Evolutionary conservation across 30 jellyfish, hydroid and myxozoan species (phyloP).

Genomic region (Pseudorhiza aurosa): DNA sequence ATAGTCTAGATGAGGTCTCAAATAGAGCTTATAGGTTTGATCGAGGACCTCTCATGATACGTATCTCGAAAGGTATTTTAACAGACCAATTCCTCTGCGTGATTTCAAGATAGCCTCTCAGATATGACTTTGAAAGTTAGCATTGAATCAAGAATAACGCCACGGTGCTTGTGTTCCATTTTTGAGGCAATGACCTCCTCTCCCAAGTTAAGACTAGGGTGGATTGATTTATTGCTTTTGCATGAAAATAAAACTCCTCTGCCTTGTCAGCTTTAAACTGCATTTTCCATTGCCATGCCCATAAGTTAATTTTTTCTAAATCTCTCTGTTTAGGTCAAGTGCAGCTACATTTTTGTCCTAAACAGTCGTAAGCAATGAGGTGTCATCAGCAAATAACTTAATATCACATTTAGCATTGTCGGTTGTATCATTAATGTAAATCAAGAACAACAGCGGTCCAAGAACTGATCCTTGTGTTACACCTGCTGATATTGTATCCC

Average conservation of each 20-base stretch:
- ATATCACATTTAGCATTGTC: constrained; percentile 23
- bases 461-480: constrained; percentile 54
- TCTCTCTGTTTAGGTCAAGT: constrained; percentile 38
- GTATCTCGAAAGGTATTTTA: constrained; percentile 13
- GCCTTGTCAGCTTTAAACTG: constrained; percentile 29
- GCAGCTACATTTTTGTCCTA: constrained; percentile 37
- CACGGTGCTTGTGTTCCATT: constrained; percentile 18
- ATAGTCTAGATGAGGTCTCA: constrained; percentile 1
- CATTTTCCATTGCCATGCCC: constrained; percentile 63
- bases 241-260: constrained; percentile 4
- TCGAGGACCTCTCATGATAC: constrained; percentile 51
- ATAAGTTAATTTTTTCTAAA: constrained; percentile 23
- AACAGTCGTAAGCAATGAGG: constrained; percentile 31
- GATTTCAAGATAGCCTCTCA: constrained; percentile 18
- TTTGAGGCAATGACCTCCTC: constrained; percentile 10
- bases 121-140: constrained; percentile 17
- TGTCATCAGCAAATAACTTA: constrained; percentile 52
- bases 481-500: constrained; percentile 48
- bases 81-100: constrained; percentile 14
- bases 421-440: constrained; percentile 28
- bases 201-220: constrained; percentile 10
- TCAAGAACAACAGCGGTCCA: constrained; percentile 52
- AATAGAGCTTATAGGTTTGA: no score
- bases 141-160: constrained; percentile 10
- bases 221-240: constrained; percentile 6